Conservation (phyloP, 2,888 invertebrate genomes). For the Hydroisotoma schaefferi region DNA sequence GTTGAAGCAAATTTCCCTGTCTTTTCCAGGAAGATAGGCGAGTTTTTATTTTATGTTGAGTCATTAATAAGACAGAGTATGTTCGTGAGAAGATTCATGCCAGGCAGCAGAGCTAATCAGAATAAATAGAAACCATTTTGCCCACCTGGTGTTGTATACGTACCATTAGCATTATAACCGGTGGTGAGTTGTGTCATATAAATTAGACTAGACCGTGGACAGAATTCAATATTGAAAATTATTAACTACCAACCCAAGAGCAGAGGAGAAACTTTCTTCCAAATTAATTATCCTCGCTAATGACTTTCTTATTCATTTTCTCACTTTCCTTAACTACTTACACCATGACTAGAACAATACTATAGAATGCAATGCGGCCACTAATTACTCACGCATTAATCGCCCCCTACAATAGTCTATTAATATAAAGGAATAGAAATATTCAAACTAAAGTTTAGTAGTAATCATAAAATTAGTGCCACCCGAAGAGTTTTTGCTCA, state of each 20-base stretch:
- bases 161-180: not conserved
- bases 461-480: too few relatives aligned
- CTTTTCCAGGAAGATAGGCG: not conserved
- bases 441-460: too few relatives aligned
- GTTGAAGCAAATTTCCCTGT: not conserved
- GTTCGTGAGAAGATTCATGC: not conserved
- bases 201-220: too few relatives aligned
- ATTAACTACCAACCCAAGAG: slow-evolving; percentile 1
- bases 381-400: too few relatives aligned
- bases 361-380: too few relatives aligned
- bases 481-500: too few relatives aligned
- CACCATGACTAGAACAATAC: too few relatives aligned
- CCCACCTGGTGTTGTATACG: not conserved
- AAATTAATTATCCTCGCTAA: slow-evolving; percentile 8
- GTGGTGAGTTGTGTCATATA: not conserved
- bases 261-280: not conserved
- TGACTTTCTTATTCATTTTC: slow-evolving; percentile 3
- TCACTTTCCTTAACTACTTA: too few relatives aligned
- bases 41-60: not conserved
- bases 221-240: too few relatives aligned
- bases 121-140: not conserved
- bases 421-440: too few relatives aligned
- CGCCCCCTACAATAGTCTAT: too few relatives aligned
- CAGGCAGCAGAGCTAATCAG: not conserved
- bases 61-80: too few relatives aligned